Evolutionary conservation across 2,888 invertebrate genomes (phyloP).

Genomic region (Calameuta pallipes): DNA sequence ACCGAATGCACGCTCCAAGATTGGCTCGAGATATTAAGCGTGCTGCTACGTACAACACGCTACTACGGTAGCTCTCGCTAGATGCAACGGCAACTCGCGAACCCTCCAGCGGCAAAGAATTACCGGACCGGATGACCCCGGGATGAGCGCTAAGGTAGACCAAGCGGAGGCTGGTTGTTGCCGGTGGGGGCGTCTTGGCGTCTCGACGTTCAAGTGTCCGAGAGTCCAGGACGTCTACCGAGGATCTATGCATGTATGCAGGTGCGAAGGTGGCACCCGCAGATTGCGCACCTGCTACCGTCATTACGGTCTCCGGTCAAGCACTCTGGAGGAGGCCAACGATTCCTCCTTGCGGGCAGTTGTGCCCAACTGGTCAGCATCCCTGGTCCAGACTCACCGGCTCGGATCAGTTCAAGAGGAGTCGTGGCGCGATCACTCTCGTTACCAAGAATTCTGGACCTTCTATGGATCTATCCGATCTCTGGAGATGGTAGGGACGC

Average conservation of each 20-base stretch:
- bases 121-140: neutral
- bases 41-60: slow-evolving; percentile 26
- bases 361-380: neutral
- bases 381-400: neutral
- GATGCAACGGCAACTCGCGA: neutral
- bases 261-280: slow-evolving; percentile 57
- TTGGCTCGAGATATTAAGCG: slow-evolving; percentile 61
- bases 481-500: neutral
- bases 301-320: slow-evolving; percentile 54
- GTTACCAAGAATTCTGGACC: neutral
- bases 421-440: neutral
- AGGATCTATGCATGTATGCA: slow-evolving; percentile 23
- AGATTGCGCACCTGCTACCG: slow-evolving; percentile 59
- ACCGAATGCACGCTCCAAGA: slow-evolving; percentile 57
- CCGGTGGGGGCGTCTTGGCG: slow-evolving; percentile 18
- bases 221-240: slow-evolving; percentile 12
- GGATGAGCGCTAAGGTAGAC: neutral
- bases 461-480: neutral
- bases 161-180: neutral
- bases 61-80: neutral
- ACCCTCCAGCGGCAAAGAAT: neutral
- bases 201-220: slow-evolving; percentile 35
- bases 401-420: neutral
- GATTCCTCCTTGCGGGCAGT: neutral
- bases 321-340: slow-evolving; percentile 46